Percentiles rank a stretch among this genome's conserved stretches.
phyloP scores from a whole-genome alignment of 2,797 vertebrate species.

The Trachops cirrhosus region DNA sequence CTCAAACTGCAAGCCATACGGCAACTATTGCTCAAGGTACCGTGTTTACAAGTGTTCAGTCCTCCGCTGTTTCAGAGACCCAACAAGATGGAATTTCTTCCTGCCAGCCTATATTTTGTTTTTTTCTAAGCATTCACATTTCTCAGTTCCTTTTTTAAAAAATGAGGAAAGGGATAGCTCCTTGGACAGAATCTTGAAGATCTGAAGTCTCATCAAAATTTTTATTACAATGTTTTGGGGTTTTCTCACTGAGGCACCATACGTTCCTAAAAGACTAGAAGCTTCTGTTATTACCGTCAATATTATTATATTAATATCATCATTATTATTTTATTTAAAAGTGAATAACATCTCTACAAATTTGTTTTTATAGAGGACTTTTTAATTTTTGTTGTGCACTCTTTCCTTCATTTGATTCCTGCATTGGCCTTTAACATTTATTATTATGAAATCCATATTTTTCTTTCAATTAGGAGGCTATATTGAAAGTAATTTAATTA shows the following conservation, averaged over 20 bases:
- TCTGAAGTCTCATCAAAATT: constrained; percentile 53
- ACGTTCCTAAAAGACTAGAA: not conserved
- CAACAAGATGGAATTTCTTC: constrained; percentile 77
- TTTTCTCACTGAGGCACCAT: not conserved
- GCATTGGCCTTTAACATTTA: not conserved
- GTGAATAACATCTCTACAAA: not conserved
- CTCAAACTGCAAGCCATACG: constrained; percentile 79
- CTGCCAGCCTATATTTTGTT: constrained; percentile 70
- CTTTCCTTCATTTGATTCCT: not conserved
- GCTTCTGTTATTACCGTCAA: not conserved
- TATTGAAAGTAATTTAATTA: constrained; percentile 30
- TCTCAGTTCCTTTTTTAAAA: constrained; percentile 56
- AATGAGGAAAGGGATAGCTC: not conserved
- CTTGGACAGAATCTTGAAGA: constrained; percentile 51
- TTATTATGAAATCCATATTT: not conserved
- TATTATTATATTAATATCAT: not conserved
- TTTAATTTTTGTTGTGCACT: not conserved
- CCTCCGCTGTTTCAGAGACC: constrained; percentile 77
- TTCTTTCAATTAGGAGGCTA: not conserved
- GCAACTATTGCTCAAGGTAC: constrained; percentile 80
- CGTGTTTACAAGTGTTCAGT: constrained; percentile 78
- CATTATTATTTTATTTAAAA: not conserved
- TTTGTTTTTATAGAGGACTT: not conserved
- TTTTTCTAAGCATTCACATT: constrained; percentile 59
- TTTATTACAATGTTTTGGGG: not conserved